Evolutionary conservation across 2,113 vertebrate genomes (phyloP).

Genomic region (Carettochelys insculpta): DNA sequence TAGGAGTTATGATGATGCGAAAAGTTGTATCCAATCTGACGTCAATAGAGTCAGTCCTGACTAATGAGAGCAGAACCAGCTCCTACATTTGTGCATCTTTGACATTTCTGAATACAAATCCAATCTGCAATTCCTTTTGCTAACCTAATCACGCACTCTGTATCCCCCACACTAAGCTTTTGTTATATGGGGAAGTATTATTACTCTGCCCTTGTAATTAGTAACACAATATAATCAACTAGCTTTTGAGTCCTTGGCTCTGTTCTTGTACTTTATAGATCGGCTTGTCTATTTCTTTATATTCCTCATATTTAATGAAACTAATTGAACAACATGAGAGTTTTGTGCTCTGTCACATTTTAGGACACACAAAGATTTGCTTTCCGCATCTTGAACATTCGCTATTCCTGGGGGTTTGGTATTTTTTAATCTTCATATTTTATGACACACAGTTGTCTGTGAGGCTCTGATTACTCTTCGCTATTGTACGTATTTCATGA

Average conservation of each 20-base stretch:
- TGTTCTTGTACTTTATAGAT: neutral
- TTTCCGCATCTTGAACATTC: neutral
- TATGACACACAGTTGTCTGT: neutral
- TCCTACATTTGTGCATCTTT: neutral
- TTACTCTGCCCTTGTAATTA: neutral
- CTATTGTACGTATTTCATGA: conserved; percentile 2
- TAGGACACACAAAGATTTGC: neutral
- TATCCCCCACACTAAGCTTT: neutral
- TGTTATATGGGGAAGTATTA: neutral
- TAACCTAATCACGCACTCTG: neutral
- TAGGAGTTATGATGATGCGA: neutral
- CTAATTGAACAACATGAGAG: neutral
- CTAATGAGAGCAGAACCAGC: neutral
- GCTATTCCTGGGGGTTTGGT: neutral
- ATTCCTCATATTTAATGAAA: conserved; percentile 3
- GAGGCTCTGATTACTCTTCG: conserved; percentile 7
- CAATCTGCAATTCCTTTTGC: neutral
- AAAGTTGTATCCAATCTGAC: neutral
- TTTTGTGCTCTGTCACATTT: neutral
- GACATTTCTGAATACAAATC: neutral
- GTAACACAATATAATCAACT: neutral
- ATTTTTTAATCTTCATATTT: conserved; percentile 32
- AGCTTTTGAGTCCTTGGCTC: neutral
- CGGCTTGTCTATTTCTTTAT: neutral
- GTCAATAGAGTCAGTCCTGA: neutral